phyloP scores from a whole-genome alignment of 2,888 invertebrate species.

The Erebia aethiops region DNA sequence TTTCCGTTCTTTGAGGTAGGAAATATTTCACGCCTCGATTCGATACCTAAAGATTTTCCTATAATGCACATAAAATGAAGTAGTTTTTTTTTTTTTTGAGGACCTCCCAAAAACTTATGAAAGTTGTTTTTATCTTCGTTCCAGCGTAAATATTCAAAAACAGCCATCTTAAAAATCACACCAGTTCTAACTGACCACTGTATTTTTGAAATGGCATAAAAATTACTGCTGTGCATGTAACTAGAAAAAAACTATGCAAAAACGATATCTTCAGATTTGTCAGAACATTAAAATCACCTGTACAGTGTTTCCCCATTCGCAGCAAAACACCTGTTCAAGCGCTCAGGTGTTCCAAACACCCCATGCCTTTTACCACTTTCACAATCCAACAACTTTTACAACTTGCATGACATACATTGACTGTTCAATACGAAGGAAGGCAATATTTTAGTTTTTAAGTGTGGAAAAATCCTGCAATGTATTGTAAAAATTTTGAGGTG shows the following conservation, averaged over 20 bases:
- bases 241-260: too few species aligned
- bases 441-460: not conserved
- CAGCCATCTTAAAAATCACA: too few species aligned
- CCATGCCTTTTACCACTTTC: conserved; percentile 39
- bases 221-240: too few species aligned
- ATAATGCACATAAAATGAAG: too few species aligned
- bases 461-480: conserved; percentile 30
- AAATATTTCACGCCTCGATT: too few species aligned
- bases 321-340: conserved; percentile 57
- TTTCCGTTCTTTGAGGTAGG: not conserved
- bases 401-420: conserved; percentile 41
- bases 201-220: too few species aligned
- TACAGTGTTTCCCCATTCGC: conserved; percentile 39
- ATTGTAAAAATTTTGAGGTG: conserved; percentile 2
- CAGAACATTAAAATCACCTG: conserved; percentile 43
- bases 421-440: conserved; percentile 5
- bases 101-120: too few species aligned
- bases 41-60: too few species aligned
- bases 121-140: too few species aligned
- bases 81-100: too few species aligned
- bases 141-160: too few species aligned
- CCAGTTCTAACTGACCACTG: too few species aligned
- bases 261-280: conserved; percentile 48
- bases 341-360: conserved; percentile 60
- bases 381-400: conserved; percentile 6